Evolutionary conservation across 2,113 vertebrate species (phyloP), one percentile per base, ranked within the genome.

Genomic region (Dunckerocampus dactyliophorus): DNA sequence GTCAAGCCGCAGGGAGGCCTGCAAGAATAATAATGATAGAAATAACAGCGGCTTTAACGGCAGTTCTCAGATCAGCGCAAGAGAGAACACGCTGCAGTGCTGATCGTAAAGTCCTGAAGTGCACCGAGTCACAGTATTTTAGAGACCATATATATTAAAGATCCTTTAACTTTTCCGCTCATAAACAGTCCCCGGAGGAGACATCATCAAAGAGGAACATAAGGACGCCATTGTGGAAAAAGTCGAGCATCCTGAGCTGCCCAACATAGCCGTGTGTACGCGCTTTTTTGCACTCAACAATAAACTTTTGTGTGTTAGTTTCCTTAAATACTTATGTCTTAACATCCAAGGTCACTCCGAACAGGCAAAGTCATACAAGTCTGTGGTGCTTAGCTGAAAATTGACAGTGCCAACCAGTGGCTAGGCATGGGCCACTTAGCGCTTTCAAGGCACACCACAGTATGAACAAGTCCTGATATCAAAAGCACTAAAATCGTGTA

Each of bases 11-110:
- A 56, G 81, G 76, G 77, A 86, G 75, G 82, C 74, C 62, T 50
- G 76, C 69, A 76, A 64, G 65, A 85, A 86, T 81, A 81, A 85
- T 85, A 85, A 84, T 72, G 73, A 85, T 65, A 65, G 77, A 65
- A 85, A 81, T 76, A 88, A 81, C 83, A 81, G 78, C 83, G 59
- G 15, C 69, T 50, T 84, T 83, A 63, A 69, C 15, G 20, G 48
- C 59, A 24, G 53, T 11, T 54, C 59, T 49, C 42, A 47, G 39
- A 71, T 69, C 63, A 24, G 42, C 63, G 48, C 57, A 67, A 69
- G 50, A 28, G 28, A 62, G 42, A n/a, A 65, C 22, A 65, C 20
- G 14, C 15, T 22, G 22, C 17, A 34, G 39, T 21, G 19, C 63
- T 34, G 54, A 48, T 59, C 48, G 19, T 55, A 54, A 55, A 20